A percentile compares a stretch with the other conserved stretches of the same genome.
These are phyloP conservation scores for Limanda limanda DNA, from an alignment of 2,113 vertebrate species.

Conservation along the genomic window DNA sequence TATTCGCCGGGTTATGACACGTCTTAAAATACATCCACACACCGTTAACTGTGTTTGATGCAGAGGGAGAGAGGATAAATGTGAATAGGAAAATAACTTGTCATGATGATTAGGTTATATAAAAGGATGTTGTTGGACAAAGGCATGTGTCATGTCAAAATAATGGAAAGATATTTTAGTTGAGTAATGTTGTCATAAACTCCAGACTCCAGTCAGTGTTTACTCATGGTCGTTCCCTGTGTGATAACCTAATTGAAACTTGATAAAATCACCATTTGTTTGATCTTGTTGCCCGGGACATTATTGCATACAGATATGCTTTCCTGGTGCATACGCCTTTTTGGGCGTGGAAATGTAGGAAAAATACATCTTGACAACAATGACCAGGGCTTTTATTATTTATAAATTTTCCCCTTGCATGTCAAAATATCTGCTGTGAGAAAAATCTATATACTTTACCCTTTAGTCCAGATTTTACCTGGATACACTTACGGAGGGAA, in stretches of 20 bases:
- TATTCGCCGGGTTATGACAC: background rate
- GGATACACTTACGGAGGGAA: too few relatives aligned
- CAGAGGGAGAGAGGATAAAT: background rate
- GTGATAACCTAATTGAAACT: background rate
- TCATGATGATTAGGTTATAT: background rate
- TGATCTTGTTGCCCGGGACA: background rate
- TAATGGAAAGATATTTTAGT: constrained; percentile 16
- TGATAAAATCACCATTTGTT: constrained; percentile 25
- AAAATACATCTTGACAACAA: background rate
- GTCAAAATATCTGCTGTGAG: too few relatives aligned
- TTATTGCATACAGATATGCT: background rate
- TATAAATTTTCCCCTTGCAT: too few relatives aligned
- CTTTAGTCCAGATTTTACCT: too few relatives aligned
- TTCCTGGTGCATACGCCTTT: background rate
- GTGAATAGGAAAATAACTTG: background rate
- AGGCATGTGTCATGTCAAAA: constrained; percentile 53
- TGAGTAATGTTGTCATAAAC: constrained; percentile 31
- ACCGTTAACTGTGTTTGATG: too few relatives aligned
- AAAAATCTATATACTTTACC: too few relatives aligned
- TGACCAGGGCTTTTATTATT: background rate
- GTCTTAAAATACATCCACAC: background rate
- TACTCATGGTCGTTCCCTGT: constrained; percentile 43
- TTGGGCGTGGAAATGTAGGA: background rate
- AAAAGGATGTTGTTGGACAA: background rate
- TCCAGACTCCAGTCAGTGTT: constrained; percentile 36